These are phyloP conservation scores for Anguilla marmorata DNA, from an alignment of 2,797 vertebrate genomes.

Conservation along the genomic window DNA sequence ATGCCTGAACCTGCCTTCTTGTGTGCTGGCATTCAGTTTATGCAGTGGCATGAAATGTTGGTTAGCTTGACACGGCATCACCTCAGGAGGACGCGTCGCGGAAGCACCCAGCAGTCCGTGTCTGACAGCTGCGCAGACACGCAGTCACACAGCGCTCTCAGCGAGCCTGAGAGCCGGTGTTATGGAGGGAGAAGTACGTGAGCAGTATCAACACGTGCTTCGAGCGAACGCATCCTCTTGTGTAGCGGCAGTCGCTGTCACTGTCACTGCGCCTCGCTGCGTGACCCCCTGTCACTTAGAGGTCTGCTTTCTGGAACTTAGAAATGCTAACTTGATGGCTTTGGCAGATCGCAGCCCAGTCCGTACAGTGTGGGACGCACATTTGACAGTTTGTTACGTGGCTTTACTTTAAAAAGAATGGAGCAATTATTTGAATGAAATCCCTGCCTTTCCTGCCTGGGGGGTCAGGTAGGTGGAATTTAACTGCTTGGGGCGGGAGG, in stretches of 20 bases:
- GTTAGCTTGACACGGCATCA: background rate
- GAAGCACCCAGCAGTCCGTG: conserved; percentile 15
- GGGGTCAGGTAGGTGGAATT: conserved; percentile 9
- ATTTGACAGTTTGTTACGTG: background rate
- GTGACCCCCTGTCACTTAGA: background rate
- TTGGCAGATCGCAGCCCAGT: background rate
- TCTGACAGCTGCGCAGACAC: conserved; percentile 5
- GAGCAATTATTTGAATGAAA: background rate
- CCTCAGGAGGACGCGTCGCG: background rate
- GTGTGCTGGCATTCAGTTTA: background rate
- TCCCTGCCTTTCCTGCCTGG: conserved; percentile 16
- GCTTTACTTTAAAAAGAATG: conserved; percentile 7
- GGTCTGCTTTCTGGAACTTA: background rate
- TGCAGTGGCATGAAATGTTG: background rate
- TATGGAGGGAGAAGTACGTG: background rate
- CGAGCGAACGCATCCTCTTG: background rate
- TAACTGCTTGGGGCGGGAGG: background rate
- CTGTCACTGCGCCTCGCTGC: background rate
- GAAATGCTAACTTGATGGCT: background rate
- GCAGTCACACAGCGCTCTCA: background rate
- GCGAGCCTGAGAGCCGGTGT: background rate
- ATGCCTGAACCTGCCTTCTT: background rate
- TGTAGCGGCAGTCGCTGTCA: background rate
- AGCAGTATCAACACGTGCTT: conserved; percentile 1
- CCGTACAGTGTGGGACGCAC: background rate